Base-by-base conservation (phyloP, 2,113 vertebrate genomes). In the Phainopepla nitens region DNA sequence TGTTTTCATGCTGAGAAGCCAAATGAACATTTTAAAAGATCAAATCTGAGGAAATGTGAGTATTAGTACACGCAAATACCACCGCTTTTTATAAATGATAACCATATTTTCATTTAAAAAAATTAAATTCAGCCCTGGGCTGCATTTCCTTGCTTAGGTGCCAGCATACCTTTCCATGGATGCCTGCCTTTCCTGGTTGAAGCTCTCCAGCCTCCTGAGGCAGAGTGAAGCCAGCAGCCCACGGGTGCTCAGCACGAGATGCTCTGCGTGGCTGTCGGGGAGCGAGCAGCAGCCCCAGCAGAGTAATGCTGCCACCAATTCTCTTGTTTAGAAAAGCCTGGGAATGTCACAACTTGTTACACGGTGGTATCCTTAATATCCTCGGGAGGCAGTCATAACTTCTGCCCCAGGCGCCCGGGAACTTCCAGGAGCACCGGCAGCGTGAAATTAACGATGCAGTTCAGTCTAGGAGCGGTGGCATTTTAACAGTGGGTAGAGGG, bases 331-430 rank as follows among this genome's bases (percentile, higher is more conserved):
- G 68, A 45, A 71, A 91, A 77, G 54, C 58, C 45, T 50, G 54
- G 83, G 60, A 81, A 49, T 53, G 58, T 61, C 89, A 89, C 93
- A 83, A 66, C 68, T 86, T 66, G 65, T 53, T 77, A 83, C 36
- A 36, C 0, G 0, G 36, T 18, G 42, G 28, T 21, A 78, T 51
- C 75, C 58, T 71, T 76, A 71, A 85, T n/a, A 41, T 12, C 57
- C 70, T 49, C 2, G 3, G 11, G 54, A 91, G 69, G 57, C 50
- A 75, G 83, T 33, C 77, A n/a, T 83, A 91, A 91, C 45, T 96
- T 47, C 54, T 66, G 80, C 89, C 83, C 50, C 4, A 89, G 93
- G 95, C 72, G 23, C 89, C 87, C 4, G 6, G 75, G 69, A 78
- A 57, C 68, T 50, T 81, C 77, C 72, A 41, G 0, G 15, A 62